Conservation (phyloP, 2,113 vertebrate species). For the Eidolon helvum region DNA sequence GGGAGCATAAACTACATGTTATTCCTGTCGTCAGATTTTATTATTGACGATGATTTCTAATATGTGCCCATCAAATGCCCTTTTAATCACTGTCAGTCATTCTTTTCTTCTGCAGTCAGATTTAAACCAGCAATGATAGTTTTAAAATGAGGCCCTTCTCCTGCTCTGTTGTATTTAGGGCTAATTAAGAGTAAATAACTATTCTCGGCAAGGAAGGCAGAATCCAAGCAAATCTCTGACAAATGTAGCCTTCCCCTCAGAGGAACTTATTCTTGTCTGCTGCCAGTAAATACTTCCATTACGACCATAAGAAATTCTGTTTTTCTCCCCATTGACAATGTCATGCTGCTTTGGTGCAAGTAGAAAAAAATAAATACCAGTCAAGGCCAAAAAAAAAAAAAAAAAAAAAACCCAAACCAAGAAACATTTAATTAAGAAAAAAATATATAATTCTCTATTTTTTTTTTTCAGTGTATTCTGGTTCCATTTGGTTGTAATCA, state of each 20-base stretch:
- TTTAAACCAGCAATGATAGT: constrained; percentile 69
- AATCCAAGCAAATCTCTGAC: constrained; percentile 68
- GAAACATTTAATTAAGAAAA: constrained; percentile 70
- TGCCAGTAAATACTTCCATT: constrained; percentile 78
- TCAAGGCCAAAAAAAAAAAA: constrained; percentile 75
- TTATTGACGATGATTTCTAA: constrained; percentile 66
- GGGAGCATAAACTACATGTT: constrained; percentile 67
- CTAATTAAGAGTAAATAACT: constrained; percentile 76
- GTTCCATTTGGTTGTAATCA: constrained; percentile 70
- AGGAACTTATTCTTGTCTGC: constrained; percentile 59
- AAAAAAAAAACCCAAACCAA: no score
- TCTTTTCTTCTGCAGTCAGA: constrained; percentile 61
- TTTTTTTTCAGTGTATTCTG: constrained; percentile 46
- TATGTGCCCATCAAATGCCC: constrained; percentile 59
- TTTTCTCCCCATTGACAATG: constrained; percentile 53
- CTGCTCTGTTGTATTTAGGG: constrained; percentile 59
- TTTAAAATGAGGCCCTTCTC: constrained; percentile 71
- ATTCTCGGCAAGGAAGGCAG: constrained; percentile 55
- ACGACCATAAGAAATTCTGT: constrained; percentile 73
- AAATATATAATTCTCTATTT: constrained; percentile 52
- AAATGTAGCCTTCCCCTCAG: constrained; percentile 57
- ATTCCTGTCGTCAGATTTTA: constrained; percentile 70
- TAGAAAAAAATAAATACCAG: constrained; percentile 66
- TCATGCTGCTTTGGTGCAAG: constrained; percentile 59
- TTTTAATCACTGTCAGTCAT: constrained; percentile 76